Percentiles rank a stretch among this genome's conserved stretches.
phyloP scores from a whole-genome alignment of 2,888 invertebrate genomes.

The Diadromus collaris region DNA sequence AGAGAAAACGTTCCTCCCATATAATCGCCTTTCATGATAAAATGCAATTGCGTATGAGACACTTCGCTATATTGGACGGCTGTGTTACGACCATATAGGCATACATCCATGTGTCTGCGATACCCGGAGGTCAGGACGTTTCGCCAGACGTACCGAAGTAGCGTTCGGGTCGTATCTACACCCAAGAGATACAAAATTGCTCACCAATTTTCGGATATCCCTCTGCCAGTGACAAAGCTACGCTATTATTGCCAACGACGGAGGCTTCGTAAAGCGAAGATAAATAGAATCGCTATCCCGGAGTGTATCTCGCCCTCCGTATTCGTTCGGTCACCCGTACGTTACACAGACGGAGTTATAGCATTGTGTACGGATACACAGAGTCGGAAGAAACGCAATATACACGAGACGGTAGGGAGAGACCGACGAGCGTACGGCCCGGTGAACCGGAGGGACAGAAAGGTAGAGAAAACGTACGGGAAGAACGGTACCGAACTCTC shows the following conservation, averaged over 20 bases:
- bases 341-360: conserved; percentile 37
- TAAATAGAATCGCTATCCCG: conserved; percentile 69
- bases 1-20: neutral
- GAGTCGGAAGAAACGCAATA: conserved; percentile 44
- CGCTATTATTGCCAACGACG: conserved; percentile 69
- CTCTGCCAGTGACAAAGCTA: conserved; percentile 73
- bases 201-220: conserved; percentile 72
- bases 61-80: neutral
- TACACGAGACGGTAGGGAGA: conserved; percentile 33
- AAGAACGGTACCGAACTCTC: conserved; percentile 44
- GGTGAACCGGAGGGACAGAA: conserved; percentile 43
- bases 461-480: conserved; percentile 37
- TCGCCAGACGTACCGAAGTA: conserved; percentile 3
- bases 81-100: neutral
- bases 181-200: conserved; percentile 70
- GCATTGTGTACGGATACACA: conserved; percentile 45
- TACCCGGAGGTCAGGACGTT: conserved; percentile 1
- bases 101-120: neutral
- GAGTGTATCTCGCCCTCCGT: conserved; percentile 62
- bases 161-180: conserved; percentile 36
- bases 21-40: conserved; percentile 8
- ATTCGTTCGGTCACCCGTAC: conserved; percentile 55
- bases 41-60: conserved; percentile 14
- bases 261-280: conserved; percentile 73
- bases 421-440: conserved; percentile 30